These are phyloP conservation scores for Mnemiopsis leidyi DNA, from an alignment of 37 sponge, comb jelly and placozoan species.

Conservation along the genomic window DNA sequence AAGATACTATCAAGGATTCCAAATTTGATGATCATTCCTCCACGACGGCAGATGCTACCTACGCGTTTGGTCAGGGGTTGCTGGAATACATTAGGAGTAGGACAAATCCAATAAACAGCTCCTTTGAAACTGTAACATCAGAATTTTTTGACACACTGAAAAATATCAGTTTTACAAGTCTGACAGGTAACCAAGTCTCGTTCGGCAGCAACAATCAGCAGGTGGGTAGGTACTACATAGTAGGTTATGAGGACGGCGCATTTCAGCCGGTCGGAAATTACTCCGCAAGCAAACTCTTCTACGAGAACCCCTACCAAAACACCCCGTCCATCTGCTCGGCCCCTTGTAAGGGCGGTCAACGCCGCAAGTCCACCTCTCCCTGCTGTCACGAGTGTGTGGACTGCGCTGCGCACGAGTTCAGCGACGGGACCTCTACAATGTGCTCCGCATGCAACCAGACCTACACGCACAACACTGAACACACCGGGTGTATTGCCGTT, in stretches of 20 bases:
- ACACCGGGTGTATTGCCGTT: constrained; percentile 16
- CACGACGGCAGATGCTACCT: not conserved
- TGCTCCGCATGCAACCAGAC: not conserved
- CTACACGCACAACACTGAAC: constrained; percentile 11
- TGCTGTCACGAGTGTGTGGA: constrained; percentile 66
- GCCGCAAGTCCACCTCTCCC: constrained; percentile 4
- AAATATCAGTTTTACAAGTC: constrained; percentile 6
- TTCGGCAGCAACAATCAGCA: constrained; percentile 29
- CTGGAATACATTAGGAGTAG: not conserved
- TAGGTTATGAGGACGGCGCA: not conserved
- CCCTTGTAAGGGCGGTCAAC: not conserved
- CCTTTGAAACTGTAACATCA: not conserved
- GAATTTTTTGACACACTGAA: constrained; percentile 23
- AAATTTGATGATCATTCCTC: constrained; percentile 34
- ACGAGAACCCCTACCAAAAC: not conserved
- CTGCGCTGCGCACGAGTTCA: not conserved
- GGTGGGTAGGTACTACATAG: constrained; percentile 10
- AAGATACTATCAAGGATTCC: not conserved
- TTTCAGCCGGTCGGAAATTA: not conserved
- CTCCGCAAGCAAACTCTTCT: not conserved
- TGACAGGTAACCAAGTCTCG: not conserved
- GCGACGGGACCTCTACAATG: not conserved
- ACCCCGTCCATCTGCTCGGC: constrained; percentile 1
- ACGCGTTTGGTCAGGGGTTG: not conserved
- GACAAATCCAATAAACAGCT: not conserved